These are phyloP conservation scores for Platycheirus rosarum DNA, from an alignment of 2,888 invertebrate genomes.

Conservation along the genomic window DNA sequence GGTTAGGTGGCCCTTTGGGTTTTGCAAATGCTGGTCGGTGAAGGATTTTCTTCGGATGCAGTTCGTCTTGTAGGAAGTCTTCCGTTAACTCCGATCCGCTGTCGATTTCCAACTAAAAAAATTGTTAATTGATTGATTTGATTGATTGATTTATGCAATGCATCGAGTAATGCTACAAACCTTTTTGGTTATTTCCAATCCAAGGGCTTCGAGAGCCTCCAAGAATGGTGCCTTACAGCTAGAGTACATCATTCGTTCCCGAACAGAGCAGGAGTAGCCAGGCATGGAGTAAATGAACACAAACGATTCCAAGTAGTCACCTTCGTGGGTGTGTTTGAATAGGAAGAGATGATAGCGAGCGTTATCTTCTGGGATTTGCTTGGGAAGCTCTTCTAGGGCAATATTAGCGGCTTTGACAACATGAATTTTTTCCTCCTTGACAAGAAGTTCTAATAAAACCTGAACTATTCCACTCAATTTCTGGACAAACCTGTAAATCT, in stretches of 20 bases:
- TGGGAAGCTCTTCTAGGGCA: conserved; percentile 87
- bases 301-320: conserved; percentile 92
- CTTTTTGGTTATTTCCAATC: conserved; percentile 92
- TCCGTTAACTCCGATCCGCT: conserved; percentile 94
- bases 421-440: conserved; percentile 91
- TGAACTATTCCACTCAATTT: no score
- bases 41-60: conserved; percentile 95
- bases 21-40: conserved; percentile 96
- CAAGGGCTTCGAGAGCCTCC: conserved; percentile 90
- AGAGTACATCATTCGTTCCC: conserved; percentile 99
- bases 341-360: conserved; percentile 92
- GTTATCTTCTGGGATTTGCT: conserved; percentile 90
- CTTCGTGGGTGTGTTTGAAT: conserved; percentile 96
- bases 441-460: conserved; percentile 75
- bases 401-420: conserved; percentile 88
- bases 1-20: conserved; percentile 96
- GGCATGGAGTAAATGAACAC: conserved; percentile 99
- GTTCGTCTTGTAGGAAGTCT: conserved; percentile 94
- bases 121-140: not conserved
- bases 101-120: conserved; percentile 93
- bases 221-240: conserved; percentile 97
- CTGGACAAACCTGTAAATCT: conserved; percentile 88
- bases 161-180: conserved; percentile 83
- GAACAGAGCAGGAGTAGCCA: conserved; percentile 96
- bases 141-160: not conserved